A percentile compares a stretch with the other conserved stretches of the same genome.
These are phyloP conservation scores for Harpagoxenus sublaevis DNA, from an alignment of 2,888 invertebrate species.

Conservation along the genomic window DNA sequence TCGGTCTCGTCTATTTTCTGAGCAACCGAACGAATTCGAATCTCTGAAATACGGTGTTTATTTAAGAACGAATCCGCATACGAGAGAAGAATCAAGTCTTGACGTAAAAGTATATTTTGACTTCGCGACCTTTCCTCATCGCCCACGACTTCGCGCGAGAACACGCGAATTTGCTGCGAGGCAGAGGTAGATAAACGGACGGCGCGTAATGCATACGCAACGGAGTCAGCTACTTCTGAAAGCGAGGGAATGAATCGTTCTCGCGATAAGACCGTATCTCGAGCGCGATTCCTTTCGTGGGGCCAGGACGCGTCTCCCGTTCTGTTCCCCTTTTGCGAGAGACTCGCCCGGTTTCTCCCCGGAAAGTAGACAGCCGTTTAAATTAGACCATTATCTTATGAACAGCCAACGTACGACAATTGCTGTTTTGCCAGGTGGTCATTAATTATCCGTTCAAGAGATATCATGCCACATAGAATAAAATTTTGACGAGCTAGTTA, in stretches of 20 bases:
- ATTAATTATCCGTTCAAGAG: conserved; percentile 46
- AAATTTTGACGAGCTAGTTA: conserved; percentile 53
- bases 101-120: neutral
- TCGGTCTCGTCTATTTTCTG: neutral
- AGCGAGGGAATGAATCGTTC: conserved; percentile 75
- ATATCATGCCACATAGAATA: conserved; percentile 25
- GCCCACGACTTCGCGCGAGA: conserved; percentile 5
- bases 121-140: neutral
- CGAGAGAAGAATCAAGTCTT: no score
- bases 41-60: neutral
- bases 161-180: conserved; percentile 25
- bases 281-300: conserved; percentile 69
- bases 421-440: conserved; percentile 42
- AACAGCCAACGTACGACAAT: conserved; percentile 47
- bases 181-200: conserved; percentile 66
- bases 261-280: conserved; percentile 76
- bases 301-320: conserved; percentile 57
- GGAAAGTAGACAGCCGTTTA: conserved; percentile 56
- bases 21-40: neutral
- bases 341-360: neutral
- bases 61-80: neutral
- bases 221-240: conserved; percentile 70
- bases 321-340: conserved; percentile 26
- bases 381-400: conserved; percentile 71
- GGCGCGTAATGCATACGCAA: conserved; percentile 66